phyloP scores from a whole-genome alignment of 1,140 invertebrate species.

The Drosophila serrata region DNA sequence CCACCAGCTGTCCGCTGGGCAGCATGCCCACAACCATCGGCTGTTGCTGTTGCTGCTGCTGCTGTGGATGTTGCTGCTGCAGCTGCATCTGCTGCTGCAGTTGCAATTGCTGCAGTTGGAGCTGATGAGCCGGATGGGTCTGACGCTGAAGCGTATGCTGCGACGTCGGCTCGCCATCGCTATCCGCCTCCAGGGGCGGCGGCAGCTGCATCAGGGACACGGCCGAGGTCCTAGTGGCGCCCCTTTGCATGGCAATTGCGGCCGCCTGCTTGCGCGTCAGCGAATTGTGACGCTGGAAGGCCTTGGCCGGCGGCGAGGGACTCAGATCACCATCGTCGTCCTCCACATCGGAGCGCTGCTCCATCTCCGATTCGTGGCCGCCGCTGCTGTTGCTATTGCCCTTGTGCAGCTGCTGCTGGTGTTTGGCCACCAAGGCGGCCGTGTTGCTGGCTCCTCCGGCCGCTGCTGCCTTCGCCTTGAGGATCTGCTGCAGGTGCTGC shows the following conservation, averaged over 20 bases:
- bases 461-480: constrained; percentile 79
- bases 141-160: constrained; percentile 53
- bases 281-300: constrained; percentile 87
- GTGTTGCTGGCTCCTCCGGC: constrained; percentile 74
- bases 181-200: constrained; percentile 91
- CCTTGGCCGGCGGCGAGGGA: constrained; percentile 85
- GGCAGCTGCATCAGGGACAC: constrained; percentile 93
- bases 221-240: constrained; percentile 85
- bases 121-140: constrained; percentile 20
- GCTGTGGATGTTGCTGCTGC: constrained; percentile 43
- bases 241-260: constrained; percentile 86
- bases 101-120: constrained; percentile 46
- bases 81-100: constrained; percentile 54
- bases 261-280: constrained; percentile 87
- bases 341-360: constrained; percentile 79
- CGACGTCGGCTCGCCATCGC: constrained; percentile 87
- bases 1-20: constrained; percentile 74
- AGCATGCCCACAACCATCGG: constrained; percentile 72
- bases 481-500: constrained; percentile 80
- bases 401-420: constrained; percentile 75
- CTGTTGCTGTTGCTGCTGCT: constrained; percentile 63
- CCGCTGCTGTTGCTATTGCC: constrained; percentile 39
- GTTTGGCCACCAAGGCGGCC: constrained; percentile 76
- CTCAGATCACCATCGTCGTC: constrained; percentile 83
- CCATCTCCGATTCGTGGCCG: constrained; percentile 72